Percentiles rank a stretch among this genome's conserved stretches.
These are phyloP conservation scores for Ceuthmochares aereus DNA, from an alignment of 2,113 vertebrate species.

Conservation along the genomic window DNA sequence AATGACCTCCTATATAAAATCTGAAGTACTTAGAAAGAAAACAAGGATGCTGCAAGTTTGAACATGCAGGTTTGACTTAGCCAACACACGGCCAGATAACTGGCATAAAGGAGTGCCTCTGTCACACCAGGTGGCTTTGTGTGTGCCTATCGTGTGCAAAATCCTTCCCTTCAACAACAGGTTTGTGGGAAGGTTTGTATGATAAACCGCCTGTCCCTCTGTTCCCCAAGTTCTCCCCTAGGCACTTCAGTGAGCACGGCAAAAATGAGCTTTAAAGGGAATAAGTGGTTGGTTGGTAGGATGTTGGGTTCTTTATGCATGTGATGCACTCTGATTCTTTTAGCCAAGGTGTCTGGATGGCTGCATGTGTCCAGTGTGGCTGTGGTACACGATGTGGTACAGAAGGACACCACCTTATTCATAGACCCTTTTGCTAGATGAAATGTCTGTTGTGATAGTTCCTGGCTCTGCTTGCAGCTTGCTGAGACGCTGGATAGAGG, in stretches of 20 bases:
- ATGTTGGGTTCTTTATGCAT: background rate
- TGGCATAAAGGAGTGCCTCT: background rate
- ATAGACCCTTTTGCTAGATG: background rate
- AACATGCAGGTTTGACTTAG: background rate
- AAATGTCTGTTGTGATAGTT: background rate
- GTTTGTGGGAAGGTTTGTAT: background rate
- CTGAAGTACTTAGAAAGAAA: background rate
- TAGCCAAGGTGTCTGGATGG: background rate
- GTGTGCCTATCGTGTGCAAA: background rate
- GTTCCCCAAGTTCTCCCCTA: background rate
- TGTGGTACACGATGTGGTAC: background rate
- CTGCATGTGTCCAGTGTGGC: background rate
- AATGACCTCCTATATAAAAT: background rate
- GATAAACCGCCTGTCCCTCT: background rate
- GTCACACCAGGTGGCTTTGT: background rate
- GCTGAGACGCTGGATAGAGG: background rate
- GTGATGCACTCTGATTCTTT: background rate
- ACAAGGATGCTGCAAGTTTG: background rate
- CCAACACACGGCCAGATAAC: background rate
- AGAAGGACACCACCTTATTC: background rate
- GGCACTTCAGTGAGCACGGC: background rate
- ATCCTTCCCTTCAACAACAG: background rate
- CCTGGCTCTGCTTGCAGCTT: background rate
- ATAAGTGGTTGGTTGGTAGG: background rate
- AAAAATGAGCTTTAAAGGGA: background rate